A percentile compares a stretch with the other conserved stretches of the same genome.
Evolutionary conservation across 1,140 invertebrate species (phyloP).

Genomic region (Episyrphus balteatus): DNA sequence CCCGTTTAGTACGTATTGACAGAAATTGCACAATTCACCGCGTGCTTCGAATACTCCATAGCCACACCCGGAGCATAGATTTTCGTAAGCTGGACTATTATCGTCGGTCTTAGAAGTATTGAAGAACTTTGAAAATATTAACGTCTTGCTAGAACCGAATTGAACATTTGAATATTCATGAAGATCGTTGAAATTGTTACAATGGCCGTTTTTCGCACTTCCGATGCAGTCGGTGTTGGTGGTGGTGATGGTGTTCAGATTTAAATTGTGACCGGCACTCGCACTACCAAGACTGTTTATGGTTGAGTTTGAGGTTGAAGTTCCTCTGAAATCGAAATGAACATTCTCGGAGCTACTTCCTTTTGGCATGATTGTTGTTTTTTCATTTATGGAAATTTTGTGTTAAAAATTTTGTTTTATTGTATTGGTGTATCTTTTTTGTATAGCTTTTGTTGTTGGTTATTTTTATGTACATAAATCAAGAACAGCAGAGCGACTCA

Average conservation of each 20-base stretch:
- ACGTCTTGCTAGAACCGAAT: constrained; percentile 6
- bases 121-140: constrained; percentile 23
- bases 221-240: constrained; percentile 7
- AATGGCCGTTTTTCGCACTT: background rate
- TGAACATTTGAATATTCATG: background rate
- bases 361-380: no score
- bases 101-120: constrained; percentile 4
- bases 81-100: constrained; percentile 27
- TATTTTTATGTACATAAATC: no score
- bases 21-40: constrained; percentile 30
- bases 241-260: background rate
- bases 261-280: background rate
- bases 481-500: no score
- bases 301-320: constrained; percentile 15
- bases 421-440: no score
- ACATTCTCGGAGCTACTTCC: no score
- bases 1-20: constrained; percentile 27
- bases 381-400: no score
- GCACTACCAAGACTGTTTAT: constrained; percentile 25
- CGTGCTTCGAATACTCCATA: constrained; percentile 30
- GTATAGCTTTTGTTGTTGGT: no score
- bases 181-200: background rate
- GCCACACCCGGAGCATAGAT: constrained; percentile 31
- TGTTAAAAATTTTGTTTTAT: no score
- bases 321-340: no score